Percentiles rank a stretch among this genome's conserved stretches.
Evolutionary conservation across 2,113 vertebrate species (phyloP).

Genomic region (Istiophorus platypterus): DNA sequence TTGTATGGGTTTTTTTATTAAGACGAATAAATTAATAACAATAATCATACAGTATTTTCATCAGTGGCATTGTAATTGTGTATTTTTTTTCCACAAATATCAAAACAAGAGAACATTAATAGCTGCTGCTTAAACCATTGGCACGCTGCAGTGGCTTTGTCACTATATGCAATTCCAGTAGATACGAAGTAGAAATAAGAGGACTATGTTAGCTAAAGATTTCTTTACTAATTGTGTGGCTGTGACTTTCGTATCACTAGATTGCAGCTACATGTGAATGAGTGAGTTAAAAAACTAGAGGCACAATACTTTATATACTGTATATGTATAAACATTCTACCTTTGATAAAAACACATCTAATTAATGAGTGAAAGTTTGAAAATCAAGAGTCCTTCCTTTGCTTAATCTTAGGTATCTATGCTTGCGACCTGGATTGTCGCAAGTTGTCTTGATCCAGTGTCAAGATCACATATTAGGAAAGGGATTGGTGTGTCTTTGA

Average conservation of each 20-base stretch:
- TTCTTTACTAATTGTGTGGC: neutral
- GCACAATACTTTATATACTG: neutral
- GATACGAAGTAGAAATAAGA: no score
- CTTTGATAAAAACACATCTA: neutral
- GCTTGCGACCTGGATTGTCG: constrained; percentile 75
- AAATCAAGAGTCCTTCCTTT: constrained; percentile 34
- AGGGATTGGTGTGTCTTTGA: constrained; percentile 79
- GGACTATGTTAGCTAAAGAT: neutral
- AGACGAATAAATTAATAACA: constrained; percentile 1
- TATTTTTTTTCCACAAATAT: neutral
- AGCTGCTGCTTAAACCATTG: neutral
- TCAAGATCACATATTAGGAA: constrained; percentile 82
- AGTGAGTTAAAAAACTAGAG: neutral
- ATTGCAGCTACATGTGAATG: neutral
- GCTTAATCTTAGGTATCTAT: constrained; percentile 46
- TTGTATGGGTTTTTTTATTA: neutral
- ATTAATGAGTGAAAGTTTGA: constrained; percentile 49
- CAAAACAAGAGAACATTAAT: constrained; percentile 1
- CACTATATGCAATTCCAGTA: no score
- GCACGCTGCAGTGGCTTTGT: neutral
- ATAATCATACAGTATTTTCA: neutral
- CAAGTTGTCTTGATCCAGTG: constrained; percentile 79
- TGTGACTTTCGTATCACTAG: neutral
- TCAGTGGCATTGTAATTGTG: neutral
- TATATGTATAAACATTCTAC: neutral